Evolutionary conservation across 1,140 invertebrate species (phyloP).

Genomic region (Drosophila fuyamai): DNA sequence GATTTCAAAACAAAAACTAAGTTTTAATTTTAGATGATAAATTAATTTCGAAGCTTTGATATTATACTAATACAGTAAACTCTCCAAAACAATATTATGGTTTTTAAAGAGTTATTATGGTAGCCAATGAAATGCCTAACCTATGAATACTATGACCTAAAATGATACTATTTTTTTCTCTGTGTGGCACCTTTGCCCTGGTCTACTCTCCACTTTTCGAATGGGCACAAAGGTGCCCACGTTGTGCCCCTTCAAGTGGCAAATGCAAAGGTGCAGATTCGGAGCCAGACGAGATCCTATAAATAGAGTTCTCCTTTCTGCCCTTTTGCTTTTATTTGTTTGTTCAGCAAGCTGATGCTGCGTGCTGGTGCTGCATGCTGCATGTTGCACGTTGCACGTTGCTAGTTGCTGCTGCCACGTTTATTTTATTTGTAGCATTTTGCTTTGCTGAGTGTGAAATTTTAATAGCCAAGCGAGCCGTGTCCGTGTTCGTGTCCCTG

Average conservation of each 20-base stretch:
- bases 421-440: conserved; percentile 82
- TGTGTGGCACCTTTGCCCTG: conserved; percentile 40
- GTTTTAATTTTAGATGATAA: no score
- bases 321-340: conserved; percentile 78
- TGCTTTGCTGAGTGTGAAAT: conserved; percentile 82
- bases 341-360: conserved; percentile 63
- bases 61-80: no score
- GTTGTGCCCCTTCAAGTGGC: conserved; percentile 64
- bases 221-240: conserved; percentile 70
- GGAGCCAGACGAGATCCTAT: conserved; percentile 44
- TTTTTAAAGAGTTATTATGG: no score
- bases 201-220: conserved; percentile 29
- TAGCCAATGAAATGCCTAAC: no score
- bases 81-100: no score
- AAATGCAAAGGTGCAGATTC: conserved; percentile 67
- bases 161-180: conserved; percentile 2
- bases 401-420: conserved; percentile 56
- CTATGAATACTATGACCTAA: neutral
- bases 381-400: conserved; percentile 33
- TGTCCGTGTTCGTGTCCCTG: conserved; percentile 59
- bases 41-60: no score
- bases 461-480: conserved; percentile 81
- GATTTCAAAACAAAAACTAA: no score
- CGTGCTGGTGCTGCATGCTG: conserved; percentile 35
- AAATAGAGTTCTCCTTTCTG: conserved; percentile 58